These are phyloP conservation scores for Myotis brandtii DNA, from an alignment of 2,113 vertebrate species.

Conservation along the genomic window DNA sequence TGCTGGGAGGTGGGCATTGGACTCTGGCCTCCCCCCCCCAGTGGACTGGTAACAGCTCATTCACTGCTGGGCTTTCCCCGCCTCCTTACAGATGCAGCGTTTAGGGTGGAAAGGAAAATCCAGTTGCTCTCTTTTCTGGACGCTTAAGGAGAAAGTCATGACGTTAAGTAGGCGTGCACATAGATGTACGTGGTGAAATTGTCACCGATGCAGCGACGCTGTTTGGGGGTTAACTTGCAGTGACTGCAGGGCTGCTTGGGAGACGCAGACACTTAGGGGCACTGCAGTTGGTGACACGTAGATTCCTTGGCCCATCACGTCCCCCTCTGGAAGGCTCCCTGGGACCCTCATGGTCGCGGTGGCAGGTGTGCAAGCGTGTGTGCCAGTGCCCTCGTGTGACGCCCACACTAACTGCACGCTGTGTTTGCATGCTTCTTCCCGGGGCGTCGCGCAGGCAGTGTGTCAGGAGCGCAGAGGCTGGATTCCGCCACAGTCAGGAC, in stretches of 20 bases:
- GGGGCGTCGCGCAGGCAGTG: constrained; percentile 90
- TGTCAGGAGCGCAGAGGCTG: constrained; percentile 95
- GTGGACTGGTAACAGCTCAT: rapidly evolving
- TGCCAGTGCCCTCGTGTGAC: constrained; percentile 51
- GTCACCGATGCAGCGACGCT: neutral
- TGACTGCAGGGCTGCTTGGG: neutral
- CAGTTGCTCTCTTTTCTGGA: rapidly evolving
- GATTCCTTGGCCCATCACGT: neutral
- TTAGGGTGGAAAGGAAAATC: neutral
- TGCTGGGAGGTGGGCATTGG: no score
- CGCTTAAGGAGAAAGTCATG: neutral
- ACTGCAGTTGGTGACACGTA: neutral
- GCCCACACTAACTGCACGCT: constrained; percentile 92
- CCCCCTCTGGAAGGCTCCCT: neutral
- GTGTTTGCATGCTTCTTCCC: constrained; percentile 91
- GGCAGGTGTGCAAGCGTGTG: constrained; percentile 12
- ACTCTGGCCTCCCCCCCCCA: neutral
- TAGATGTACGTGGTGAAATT: neutral
- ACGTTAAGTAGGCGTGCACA: no score
- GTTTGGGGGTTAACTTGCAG: neutral
- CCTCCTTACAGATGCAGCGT: rapidly evolving
- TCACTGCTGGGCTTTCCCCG: rapidly evolving
- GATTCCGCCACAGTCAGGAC: constrained; percentile 98
- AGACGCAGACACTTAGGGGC: neutral
- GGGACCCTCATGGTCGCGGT: neutral